These are phyloP conservation scores for Noctua fimbriata DNA, from an alignment of 2,888 invertebrate genomes.

Conservation along the genomic window DNA sequence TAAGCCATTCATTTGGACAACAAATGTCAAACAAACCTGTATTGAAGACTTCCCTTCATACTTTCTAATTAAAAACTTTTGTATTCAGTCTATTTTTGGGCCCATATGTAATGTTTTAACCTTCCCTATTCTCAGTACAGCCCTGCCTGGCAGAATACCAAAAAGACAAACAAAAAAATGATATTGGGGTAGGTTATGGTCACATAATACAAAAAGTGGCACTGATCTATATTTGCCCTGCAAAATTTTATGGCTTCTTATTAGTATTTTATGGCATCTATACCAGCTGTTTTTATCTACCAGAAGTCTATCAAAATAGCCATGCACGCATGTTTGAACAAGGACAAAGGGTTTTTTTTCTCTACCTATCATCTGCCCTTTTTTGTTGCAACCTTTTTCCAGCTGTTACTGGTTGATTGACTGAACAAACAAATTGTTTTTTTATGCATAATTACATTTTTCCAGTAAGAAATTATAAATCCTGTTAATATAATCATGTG, in stretches of 20 bases:
- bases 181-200: slow-evolving; percentile 55
- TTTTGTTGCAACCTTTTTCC: slow-evolving; percentile 27
- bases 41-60: slow-evolving; percentile 30
- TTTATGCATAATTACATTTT: neutral
- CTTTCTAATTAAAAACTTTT: slow-evolving; percentile 36
- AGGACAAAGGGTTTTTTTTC: slow-evolving; percentile 16
- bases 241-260: slow-evolving; percentile 45
- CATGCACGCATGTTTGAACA: neutral
- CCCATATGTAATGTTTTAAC: slow-evolving; percentile 48
- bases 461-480: neutral
- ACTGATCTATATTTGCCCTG: slow-evolving; percentile 38
- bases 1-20: slow-evolving; percentile 23
- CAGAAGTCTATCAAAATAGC: neutral
- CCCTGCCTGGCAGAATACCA: slow-evolving; percentile 66
- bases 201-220: slow-evolving; percentile 31
- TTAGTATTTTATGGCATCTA: slow-evolving; percentile 37
- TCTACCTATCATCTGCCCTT: slow-evolving; percentile 7
- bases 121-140: slow-evolving; percentile 44
- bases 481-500: slow-evolving; percentile 1
- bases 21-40: slow-evolving; percentile 43
- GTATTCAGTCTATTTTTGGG: slow-evolving; percentile 47
- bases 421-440: neutral
- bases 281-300: neutral
- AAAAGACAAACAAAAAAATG: slow-evolving; percentile 45
- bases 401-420: slow-evolving; percentile 13